Percentiles rank a stretch among this genome's conserved stretches.
phyloP scores from a whole-genome alignment of 2,797 vertebrate species.

The Hoplostethus mediterraneus region DNA sequence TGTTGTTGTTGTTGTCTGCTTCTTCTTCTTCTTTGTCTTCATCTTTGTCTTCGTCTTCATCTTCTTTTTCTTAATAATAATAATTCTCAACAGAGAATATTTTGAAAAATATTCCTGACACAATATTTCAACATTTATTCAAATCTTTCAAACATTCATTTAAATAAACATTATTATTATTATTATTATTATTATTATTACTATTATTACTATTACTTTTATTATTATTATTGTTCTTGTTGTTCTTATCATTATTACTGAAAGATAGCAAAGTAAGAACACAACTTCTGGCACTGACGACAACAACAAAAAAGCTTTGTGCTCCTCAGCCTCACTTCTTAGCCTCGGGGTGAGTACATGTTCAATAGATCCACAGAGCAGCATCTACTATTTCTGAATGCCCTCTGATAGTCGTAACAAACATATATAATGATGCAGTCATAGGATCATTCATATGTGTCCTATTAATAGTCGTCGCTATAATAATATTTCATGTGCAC shows the following conservation, averaged over 20 bases:
- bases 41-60: no score
- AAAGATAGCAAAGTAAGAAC: not conserved
- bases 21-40: no score
- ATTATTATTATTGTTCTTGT: not conserved
- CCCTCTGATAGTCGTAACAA: constrained; percentile 36
- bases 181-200: not conserved
- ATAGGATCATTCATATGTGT: constrained; percentile 60
- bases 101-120: no score
- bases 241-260: not conserved
- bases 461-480: no score
- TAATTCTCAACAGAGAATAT: no score
- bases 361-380: constrained; percentile 56
- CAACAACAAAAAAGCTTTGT: constrained; percentile 49
- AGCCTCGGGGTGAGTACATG: constrained; percentile 24
- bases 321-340: constrained; percentile 9
- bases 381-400: constrained; percentile 17
- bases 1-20: no score
- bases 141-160: no score
- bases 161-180: no score
- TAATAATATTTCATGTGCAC: no score
- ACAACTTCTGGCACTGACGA: not conserved
- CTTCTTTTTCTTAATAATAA: no score
- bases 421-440: constrained; percentile 40
- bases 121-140: no score
- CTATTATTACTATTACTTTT: not conserved